Evolutionary conservation across 2,797 vertebrate species (phyloP), one percentile per base, ranked within the genome.

Genomic region (Coregonus sp.): DNA sequence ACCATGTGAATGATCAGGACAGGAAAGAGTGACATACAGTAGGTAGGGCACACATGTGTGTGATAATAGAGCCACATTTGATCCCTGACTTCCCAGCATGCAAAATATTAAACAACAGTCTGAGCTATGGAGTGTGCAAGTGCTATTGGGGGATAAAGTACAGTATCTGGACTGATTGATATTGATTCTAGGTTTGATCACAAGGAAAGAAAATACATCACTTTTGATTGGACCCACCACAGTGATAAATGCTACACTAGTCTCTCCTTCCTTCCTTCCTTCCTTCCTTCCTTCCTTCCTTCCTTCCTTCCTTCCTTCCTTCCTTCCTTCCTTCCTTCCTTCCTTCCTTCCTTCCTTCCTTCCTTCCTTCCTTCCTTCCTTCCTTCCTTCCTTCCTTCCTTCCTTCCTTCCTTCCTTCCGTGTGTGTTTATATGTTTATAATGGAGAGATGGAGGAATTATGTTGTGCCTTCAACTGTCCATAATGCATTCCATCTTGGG

Each of bases 401-500:
- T 37, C 88, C 52, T 37, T 37, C 35, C 4, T 37, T 37, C n/a
- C 54, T 20, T 59, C n/a, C 56, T 12, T 16, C 51, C 3, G 25
- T 37, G 35, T 40, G 1, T 2, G 37, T 40, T 40, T 1, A 0
- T 47, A 1, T 3, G 9, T 47, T 47, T 47, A 47, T 47, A 47
- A 47, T 47, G 65, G 52, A 69, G 72, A 79, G 75, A 70, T 74
- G n/a, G 29, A 61, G 78, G 4, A 71, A n/a, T n/a, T n/a, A 29
- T 75, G 81, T 72, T 35, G 35, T 50, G 14, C 77, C 79, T 77
- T 95, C 89, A 97, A 76, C 96, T 96, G 66, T 86, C 93, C 67
- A 98, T 81, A 61, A 98, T 82, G 15, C 80, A 80, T 69, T 98
- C 96, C 86, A 99, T 95, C 86, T 90, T 96, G n/a, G 97, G 96